These are phyloP conservation scores for Tachysurus vachellii DNA, from an alignment of 2,113 vertebrate genomes.

Conservation along the genomic window DNA sequence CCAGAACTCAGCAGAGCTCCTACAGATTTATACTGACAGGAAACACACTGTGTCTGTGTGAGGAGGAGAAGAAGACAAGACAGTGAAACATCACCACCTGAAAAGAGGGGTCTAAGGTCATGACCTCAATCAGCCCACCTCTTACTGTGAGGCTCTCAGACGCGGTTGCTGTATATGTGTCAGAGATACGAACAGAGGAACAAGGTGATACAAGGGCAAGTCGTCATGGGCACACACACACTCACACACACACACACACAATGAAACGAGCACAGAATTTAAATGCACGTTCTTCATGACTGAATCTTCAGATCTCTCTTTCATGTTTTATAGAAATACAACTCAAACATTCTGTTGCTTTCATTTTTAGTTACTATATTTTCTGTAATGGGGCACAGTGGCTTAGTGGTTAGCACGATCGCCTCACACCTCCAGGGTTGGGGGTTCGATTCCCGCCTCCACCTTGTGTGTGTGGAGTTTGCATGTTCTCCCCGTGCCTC, in stretches of 20 bases:
- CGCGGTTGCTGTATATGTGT: neutral
- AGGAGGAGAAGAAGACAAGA: neutral
- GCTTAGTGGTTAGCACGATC: too few species aligned
- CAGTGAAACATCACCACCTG: neutral
- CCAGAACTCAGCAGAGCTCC: neutral
- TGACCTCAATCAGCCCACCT: neutral
- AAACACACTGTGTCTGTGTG: neutral
- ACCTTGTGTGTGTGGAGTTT: too few species aligned
- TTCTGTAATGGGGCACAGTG: too few species aligned
- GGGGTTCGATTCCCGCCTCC: too few species aligned
- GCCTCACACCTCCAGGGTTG: too few species aligned
- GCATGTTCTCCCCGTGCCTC: too few species aligned
- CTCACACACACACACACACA: constrained; percentile 12
- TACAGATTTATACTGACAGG: neutral
- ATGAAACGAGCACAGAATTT: neutral
- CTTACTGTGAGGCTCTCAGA: neutral
- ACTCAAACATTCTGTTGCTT: neutral
- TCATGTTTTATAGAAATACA: neutral
- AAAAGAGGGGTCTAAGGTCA: constrained; percentile 7
- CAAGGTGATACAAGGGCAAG: neutral
- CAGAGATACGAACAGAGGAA: neutral
- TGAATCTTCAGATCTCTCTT: neutral
- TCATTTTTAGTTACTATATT: too few species aligned
- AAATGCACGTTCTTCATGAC: neutral
- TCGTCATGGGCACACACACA: neutral